These are phyloP conservation scores for Theretra japonica DNA, from an alignment of 2,888 invertebrate species.

Conservation along the genomic window DNA sequence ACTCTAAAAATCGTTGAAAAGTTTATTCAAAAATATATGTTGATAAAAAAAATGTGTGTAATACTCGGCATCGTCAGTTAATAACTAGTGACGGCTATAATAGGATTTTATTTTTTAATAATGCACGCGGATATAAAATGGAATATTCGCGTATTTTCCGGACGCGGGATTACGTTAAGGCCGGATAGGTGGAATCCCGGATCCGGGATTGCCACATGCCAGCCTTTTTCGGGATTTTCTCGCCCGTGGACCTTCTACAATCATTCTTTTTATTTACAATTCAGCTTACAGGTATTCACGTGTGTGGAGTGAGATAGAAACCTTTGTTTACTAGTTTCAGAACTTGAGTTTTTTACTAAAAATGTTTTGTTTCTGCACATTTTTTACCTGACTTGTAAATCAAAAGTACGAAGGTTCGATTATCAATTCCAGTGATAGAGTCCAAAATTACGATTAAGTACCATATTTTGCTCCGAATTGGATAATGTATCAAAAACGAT, in stretches of 20 bases:
- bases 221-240: constrained; percentile 70
- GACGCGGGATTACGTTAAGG: constrained; percentile 66
- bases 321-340: neutral
- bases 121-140: constrained; percentile 25
- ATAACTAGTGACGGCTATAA: constrained; percentile 10
- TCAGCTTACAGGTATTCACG: constrained; percentile 16
- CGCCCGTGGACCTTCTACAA: constrained; percentile 52
- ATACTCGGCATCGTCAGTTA: neutral
- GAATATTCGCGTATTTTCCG: constrained; percentile 52
- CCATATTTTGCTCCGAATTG: too few species aligned
- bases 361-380: too few species aligned
- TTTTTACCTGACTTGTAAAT: too few species aligned
- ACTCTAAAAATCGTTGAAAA: too few species aligned
- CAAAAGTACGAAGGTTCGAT: too few species aligned
- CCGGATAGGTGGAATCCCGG: constrained; percentile 65
- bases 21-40: neutral
- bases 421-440: too few species aligned
- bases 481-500: too few species aligned
- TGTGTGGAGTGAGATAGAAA: neutral
- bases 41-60: neutral
- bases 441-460: too few species aligned
- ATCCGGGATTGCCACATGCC: constrained; percentile 64
- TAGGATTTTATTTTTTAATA: constrained; percentile 26
- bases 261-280: constrained; percentile 46
- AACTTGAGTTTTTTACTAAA: neutral